Evolutionary conservation across 2,113 vertebrate genomes (phyloP).

Genomic region (Notarius quadriscutis): DNA sequence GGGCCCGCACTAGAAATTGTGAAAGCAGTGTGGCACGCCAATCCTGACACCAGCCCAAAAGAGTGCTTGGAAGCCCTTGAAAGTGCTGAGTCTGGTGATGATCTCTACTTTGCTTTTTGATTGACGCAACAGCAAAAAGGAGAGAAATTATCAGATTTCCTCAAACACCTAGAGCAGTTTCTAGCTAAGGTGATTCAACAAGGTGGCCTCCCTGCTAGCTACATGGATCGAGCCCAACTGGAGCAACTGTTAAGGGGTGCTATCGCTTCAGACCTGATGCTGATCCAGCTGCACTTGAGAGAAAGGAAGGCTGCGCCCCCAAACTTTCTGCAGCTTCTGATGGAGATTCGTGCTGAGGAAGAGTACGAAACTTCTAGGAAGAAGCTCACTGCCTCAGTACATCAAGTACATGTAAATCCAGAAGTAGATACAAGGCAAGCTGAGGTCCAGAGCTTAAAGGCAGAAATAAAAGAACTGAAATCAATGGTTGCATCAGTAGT

Average conservation of each 20-base stretch:
- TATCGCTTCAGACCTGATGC: conserved; percentile 5
- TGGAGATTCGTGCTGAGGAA: background rate
- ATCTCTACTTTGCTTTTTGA: conserved; percentile 33
- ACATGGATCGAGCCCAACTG: background rate
- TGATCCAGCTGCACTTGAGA: conserved; percentile 2
- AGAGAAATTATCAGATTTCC: conserved; percentile 9
- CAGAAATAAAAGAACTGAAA: background rate
- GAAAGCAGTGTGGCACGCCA: conserved; percentile 3
- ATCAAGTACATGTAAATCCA: background rate
- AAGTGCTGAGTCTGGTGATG: conserved; percentile 34
- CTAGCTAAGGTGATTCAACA: background rate
- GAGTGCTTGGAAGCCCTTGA: conserved; percentile 17
- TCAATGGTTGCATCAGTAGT: background rate
- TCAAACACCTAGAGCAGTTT: background rate
- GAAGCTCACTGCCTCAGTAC: background rate
- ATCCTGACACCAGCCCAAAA: conserved; percentile 26
- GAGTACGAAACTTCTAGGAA: background rate
- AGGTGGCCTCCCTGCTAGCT: background rate
- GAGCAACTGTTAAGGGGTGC: conserved; percentile 13
- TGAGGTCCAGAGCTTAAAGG: background rate
- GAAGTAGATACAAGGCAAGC: background rate
- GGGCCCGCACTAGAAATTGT: conserved; percentile 25
- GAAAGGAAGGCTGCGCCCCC: conserved; percentile 3
- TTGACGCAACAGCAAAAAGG: background rate
- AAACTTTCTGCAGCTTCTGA: background rate